Evolutionary conservation across 2,113 vertebrate genomes (phyloP), one percentile per base, ranked within the genome.

Genomic region (Xenopus borealis): DNA sequence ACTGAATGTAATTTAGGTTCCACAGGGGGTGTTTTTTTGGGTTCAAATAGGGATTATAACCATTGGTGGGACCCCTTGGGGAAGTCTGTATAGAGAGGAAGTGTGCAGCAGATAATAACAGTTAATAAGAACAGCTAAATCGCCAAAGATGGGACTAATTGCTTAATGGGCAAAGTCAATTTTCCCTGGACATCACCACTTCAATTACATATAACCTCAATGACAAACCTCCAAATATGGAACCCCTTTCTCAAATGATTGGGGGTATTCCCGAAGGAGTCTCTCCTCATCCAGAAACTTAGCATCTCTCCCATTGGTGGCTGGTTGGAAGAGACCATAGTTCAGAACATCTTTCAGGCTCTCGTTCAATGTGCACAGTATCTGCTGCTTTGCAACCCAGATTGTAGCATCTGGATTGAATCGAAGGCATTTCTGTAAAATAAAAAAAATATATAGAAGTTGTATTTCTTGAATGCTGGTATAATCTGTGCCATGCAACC

Each of bases 311-410:
- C 95, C 95, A 0, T 95, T 94, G 0, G 94, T 94, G 82, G 95
- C 94, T 0, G 95, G 95, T 82, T 97, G 95, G 88, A 97, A 97
- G 40, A 97, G 91, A 27, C 95, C 95, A 0, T 97, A 97, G 89
- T 97, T 97, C 40, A 97, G 90, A 40, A 96, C 94, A 0, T 97
- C 95, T 75, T 95, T 89, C 53, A 97, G 88, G 3, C 94, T 96
- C 75, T 96, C 94, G 0, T 93, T 97, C 72, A 97, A 90, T 17
- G 95, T 94, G 53, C 95, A 97, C 62, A 97, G 87, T 58, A 97
- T 93, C 86, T 96, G 95, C 88, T 96, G 95, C 87, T 97, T 97
- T 70, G 95, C 95, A 16, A 92, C 92, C 95, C 95, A 97, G 82
- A 97, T 94, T 0, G 94, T 94, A 66, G 94, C 95, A 0, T 96